These are phyloP conservation scores for Pitangus sulphuratus DNA, from an alignment of 2,797 vertebrate species.

Conservation along the genomic window DNA sequence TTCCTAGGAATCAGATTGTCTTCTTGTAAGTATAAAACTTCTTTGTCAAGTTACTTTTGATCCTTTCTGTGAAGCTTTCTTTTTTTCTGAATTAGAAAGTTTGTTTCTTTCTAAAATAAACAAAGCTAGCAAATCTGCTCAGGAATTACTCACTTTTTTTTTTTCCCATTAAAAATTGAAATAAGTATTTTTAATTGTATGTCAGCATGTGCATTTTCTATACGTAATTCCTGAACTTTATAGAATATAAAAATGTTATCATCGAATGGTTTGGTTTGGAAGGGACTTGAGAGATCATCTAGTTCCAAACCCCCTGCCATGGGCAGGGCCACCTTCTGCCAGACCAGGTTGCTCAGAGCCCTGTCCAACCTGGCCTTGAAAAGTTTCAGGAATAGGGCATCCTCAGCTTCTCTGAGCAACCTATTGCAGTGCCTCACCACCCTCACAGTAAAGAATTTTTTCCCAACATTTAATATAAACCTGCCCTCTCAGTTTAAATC, in stretches of 20 bases:
- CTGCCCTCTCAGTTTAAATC: not conserved
- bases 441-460: not conserved
- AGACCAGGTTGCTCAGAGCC: not conserved
- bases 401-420: too few relatives aligned
- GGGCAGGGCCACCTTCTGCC: not conserved
- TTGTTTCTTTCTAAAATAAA: not conserved
- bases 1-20: not conserved
- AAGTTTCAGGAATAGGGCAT: too few relatives aligned
- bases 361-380: too few relatives aligned
- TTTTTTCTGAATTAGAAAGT: not conserved
- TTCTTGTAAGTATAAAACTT: not conserved
- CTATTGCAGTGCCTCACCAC: not conserved
- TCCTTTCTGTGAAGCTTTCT: not conserved
- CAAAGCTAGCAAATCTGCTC: not conserved
- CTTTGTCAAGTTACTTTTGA: not conserved
- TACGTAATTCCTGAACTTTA: not conserved
- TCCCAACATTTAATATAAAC: not conserved
- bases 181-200: not conserved
- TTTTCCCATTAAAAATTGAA: not conserved
- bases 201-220: not conserved
- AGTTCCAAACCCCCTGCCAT: rapidly evolving
- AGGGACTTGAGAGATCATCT: not conserved
- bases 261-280: not conserved
- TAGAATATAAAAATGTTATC: not conserved
- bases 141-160: not conserved